Conservation (phyloP, 2,888 invertebrate genomes). For the Eupithecia inturbata region DNA sequence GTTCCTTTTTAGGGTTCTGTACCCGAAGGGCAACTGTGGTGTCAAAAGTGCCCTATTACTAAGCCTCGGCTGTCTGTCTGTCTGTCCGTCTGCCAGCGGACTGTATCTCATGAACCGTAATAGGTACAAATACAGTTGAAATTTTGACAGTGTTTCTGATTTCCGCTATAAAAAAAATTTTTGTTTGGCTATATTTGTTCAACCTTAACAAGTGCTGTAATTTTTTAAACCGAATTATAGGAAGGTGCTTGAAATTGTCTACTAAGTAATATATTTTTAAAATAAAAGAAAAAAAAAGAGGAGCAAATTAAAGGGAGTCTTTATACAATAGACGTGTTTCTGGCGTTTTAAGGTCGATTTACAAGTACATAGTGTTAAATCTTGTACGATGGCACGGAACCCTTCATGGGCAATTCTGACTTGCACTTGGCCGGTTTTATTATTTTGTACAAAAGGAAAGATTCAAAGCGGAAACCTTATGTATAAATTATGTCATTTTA, state of each 20-base stretch:
- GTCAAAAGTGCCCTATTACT: too few species aligned
- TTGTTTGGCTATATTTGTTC: too few species aligned
- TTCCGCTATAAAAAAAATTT: too few species aligned
- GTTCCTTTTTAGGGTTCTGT: neutral
- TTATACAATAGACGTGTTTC: neutral
- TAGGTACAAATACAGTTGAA: too few species aligned
- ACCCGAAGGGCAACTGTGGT: neutral
- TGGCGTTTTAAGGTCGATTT: neutral
- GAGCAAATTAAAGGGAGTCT: neutral
- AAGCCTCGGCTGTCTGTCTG: too few species aligned
- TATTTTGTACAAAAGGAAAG: neutral
- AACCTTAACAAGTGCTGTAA: too few species aligned
- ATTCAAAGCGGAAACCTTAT: conserved; percentile 5
- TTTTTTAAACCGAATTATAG: too few species aligned
- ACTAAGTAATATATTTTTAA: too few species aligned
- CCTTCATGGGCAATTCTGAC: neutral
- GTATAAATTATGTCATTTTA: conserved; percentile 41
- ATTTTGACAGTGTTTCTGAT: too few species aligned
- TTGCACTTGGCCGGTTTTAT: neutral
- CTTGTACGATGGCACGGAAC: neutral
- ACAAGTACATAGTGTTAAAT: neutral
- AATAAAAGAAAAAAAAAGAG: neutral
- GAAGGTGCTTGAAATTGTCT: too few species aligned
- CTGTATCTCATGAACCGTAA: too few species aligned
- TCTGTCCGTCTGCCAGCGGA: too few species aligned